phyloP scores from a whole-genome alignment of 2,113 vertebrate species.

The Stercorarius parasiticus region DNA sequence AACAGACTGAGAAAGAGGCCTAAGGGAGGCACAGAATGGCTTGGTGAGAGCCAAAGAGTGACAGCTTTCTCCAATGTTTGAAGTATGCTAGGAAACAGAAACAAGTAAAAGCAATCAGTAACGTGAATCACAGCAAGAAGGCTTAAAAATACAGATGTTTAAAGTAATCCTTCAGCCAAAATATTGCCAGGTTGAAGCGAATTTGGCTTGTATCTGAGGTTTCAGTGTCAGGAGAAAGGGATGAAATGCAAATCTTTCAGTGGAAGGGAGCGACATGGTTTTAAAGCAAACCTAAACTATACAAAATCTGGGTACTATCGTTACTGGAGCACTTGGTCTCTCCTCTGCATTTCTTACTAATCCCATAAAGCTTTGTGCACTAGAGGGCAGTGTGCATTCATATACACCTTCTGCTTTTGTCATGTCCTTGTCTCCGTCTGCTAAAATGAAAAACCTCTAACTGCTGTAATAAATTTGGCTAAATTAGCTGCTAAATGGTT shows the following conservation, averaged over 20 bases:
- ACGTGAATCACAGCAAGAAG: conserved; percentile 51
- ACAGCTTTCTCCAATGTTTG: conserved; percentile 18
- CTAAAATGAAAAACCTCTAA: conserved; percentile 87
- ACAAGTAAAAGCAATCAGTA: conserved; percentile 66
- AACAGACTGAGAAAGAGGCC: conserved; percentile 56
- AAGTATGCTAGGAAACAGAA: conserved; percentile 56
- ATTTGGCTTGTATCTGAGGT: conserved; percentile 59
- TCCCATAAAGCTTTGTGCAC: conserved; percentile 52
- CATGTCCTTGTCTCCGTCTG: conserved; percentile 88
- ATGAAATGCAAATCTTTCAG: conserved; percentile 35
- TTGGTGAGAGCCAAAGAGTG: conserved; percentile 46
- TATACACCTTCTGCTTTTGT: conserved; percentile 67
- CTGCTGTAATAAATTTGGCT: conserved; percentile 96
- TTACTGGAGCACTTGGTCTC: background rate
- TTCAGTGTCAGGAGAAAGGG: conserved; percentile 40
- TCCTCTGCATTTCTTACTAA: background rate
- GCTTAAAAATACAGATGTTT: conserved; percentile 71
- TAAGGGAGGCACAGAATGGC: conserved; percentile 61
- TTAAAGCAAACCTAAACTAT: background rate
- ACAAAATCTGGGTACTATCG: background rate
- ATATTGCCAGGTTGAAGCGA: conserved; percentile 46
- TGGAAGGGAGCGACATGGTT: conserved; percentile 35
- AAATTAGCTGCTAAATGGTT: conserved; percentile 99
- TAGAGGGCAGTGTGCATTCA: conserved; percentile 87
- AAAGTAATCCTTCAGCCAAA: conserved; percentile 63